phyloP scores from a whole-genome alignment of 2,113 vertebrate genomes.

The Tyrannus savana region DNA sequence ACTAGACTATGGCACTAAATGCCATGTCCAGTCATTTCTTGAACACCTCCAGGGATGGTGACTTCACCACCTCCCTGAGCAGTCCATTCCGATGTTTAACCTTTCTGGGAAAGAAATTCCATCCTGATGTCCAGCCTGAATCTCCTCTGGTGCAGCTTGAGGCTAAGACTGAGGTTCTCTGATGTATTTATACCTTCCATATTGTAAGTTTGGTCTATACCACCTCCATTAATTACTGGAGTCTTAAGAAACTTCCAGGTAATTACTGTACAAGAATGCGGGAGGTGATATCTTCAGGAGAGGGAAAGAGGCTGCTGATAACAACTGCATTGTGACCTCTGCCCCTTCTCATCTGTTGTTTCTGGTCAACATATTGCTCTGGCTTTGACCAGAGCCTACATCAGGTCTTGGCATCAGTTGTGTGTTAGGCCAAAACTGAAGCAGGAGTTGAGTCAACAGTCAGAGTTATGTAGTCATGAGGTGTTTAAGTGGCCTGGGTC shows the following conservation, averaged over 20 bases:
- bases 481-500: neutral
- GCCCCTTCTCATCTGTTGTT: rapidly evolving
- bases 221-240: neutral
- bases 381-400: neutral
- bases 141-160: neutral
- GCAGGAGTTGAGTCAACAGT: neutral
- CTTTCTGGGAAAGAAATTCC: neutral
- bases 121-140: neutral
- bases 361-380: rapidly evolving
- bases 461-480: neutral
- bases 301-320: neutral
- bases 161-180: neutral
- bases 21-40: neutral
- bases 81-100: neutral
- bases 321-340: neutral
- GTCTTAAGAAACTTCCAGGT: neutral
- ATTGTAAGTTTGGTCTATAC: neutral
- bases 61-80: neutral
- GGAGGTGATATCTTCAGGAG: neutral
- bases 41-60: neutral
- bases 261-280: neutral
- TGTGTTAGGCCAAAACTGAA: neutral
- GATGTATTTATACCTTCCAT: neutral
- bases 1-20: neutral
- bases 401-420: neutral